These are phyloP conservation scores for Diloba caeruleocephala DNA, from an alignment of 2,888 invertebrate species.

Conservation along the genomic window DNA sequence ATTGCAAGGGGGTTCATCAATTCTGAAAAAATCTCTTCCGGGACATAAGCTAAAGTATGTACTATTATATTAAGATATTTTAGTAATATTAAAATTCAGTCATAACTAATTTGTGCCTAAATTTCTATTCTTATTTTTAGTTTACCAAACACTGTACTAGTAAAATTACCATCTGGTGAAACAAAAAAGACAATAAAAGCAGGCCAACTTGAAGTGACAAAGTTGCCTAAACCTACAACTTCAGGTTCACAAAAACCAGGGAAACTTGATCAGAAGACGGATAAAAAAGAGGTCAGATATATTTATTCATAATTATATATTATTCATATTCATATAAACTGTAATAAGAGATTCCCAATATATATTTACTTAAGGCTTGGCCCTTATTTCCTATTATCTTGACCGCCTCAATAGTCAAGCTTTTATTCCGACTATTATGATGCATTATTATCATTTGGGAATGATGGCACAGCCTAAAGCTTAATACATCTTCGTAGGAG, in stretches of 20 bases:
- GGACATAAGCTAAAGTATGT: constrained; percentile 84
- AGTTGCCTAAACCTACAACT: constrained; percentile 76
- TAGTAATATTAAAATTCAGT: not conserved
- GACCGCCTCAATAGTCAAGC: too few relatives aligned
- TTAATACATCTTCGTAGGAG: too few relatives aligned
- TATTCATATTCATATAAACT: too few relatives aligned
- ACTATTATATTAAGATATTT: not conserved
- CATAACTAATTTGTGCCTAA: not conserved
- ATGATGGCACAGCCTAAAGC: too few relatives aligned
- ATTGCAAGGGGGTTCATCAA: constrained; percentile 91
- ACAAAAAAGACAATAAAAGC: constrained; percentile 77
- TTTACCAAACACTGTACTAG: constrained; percentile 83
- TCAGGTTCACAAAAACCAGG: constrained; percentile 69
- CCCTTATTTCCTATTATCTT: too few relatives aligned
- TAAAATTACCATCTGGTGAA: constrained; percentile 84
- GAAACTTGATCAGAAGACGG: constrained; percentile 73
- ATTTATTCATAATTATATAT: not conserved
- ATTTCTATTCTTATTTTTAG: constrained; percentile 62
- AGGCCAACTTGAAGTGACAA: constrained; percentile 81
- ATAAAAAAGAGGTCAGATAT: constrained; percentile 76
- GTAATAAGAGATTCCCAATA: too few relatives aligned
- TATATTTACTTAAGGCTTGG: too few relatives aligned
- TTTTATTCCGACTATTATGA: too few relatives aligned
- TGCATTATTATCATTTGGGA: too few relatives aligned
- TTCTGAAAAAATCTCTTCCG: constrained; percentile 81